Conservation (phyloP, 1,140 invertebrate genomes). For the Nasonia longicornis region DNA sequence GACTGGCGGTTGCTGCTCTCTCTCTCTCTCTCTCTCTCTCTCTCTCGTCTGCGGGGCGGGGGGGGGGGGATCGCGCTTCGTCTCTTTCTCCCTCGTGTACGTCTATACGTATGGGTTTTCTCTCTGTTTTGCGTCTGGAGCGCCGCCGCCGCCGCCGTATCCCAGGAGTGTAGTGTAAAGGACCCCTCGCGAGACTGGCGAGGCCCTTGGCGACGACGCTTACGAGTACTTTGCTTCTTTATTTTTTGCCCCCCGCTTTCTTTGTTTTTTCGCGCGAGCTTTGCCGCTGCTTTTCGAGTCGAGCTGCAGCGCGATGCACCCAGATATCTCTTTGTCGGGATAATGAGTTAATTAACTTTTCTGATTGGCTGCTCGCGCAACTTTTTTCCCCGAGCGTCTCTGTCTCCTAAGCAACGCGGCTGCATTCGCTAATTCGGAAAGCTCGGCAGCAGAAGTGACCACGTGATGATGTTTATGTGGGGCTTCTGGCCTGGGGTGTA, state of each 20-base stretch:
- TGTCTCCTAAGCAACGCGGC: no score
- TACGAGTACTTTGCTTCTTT: conserved; percentile 28
- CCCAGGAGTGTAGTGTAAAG: conserved; percentile 41
- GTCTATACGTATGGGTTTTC: background rate
- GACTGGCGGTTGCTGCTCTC: conserved; percentile 22
- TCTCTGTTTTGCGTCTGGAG: background rate
- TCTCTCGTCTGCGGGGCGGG: conserved; percentile 4
- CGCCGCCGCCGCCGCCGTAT: background rate
- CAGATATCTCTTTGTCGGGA: background rate
- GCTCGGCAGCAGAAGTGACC: no score
- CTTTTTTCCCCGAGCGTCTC: no score
- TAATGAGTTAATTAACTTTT: conserved; percentile 25
- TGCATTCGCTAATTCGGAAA: no score
- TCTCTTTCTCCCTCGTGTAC: background rate
- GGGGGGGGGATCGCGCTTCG: no score
- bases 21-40: conserved; percentile 37
- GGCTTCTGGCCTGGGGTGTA: no score
- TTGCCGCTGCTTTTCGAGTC: background rate
- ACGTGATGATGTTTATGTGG: no score
- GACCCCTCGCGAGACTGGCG: background rate
- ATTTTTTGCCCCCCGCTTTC: background rate
- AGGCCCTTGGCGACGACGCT: conserved; percentile 32
- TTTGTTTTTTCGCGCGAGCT: background rate
- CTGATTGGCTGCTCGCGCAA: background rate
- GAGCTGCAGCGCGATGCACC: background rate